A percentile compares a stretch with the other conserved stretches of the same genome.
Evolutionary conservation across 2,113 vertebrate genomes (phyloP).

Genomic region (Muntiacus reevesi): DNA sequence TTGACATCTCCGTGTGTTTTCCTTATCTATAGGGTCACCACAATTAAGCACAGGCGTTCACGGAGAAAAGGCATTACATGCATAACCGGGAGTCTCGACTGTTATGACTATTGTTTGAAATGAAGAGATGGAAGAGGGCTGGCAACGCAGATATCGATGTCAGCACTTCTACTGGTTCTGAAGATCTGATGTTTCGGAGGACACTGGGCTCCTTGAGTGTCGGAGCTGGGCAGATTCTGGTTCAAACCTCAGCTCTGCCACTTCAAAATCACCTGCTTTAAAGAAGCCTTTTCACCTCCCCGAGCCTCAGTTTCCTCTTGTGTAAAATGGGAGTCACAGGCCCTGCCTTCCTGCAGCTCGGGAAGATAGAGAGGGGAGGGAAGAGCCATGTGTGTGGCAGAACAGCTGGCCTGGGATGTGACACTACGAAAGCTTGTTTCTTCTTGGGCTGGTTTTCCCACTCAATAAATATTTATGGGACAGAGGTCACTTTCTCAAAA

Average conservation of each 20-base stretch:
- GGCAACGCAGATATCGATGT: background rate
- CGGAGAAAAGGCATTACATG: background rate
- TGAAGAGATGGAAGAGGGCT: background rate
- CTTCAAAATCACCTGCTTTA: background rate
- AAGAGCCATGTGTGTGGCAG: too few relatives aligned
- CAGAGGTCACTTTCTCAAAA: background rate
- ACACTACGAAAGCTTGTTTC: background rate
- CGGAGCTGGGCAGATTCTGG: background rate
- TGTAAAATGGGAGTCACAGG: accelerated
- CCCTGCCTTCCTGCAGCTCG: accelerated
- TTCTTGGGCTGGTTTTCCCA: background rate
- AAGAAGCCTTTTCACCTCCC: background rate
- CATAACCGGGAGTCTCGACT: background rate
- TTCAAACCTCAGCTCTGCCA: background rate
- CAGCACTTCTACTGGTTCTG: background rate
- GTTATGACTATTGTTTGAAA: background rate
- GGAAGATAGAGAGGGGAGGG: background rate
- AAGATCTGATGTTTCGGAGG: background rate
- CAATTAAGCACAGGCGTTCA: background rate
- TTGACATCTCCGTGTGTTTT: background rate
- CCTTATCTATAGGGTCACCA: background rate
- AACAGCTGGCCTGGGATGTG: background rate
- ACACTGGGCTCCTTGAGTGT: background rate
- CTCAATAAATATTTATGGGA: background rate
- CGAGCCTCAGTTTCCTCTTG: background rate